Conservation (phyloP, 1,140 invertebrate genomes). For the Aleiodes sp. region DNA sequence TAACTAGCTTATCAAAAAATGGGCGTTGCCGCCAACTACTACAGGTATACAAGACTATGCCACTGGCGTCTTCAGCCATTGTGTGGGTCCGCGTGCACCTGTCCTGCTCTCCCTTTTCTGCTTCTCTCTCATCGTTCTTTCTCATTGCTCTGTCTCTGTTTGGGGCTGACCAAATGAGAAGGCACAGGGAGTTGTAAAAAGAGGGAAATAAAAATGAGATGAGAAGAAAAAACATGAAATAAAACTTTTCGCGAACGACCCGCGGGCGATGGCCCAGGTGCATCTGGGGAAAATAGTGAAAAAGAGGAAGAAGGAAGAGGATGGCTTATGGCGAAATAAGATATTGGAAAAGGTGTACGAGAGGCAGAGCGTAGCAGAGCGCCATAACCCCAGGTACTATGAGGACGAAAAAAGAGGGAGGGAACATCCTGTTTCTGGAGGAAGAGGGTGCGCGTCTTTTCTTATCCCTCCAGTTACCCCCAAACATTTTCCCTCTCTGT, state of each 20-base stretch:
- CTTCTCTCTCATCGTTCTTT: slow-evolving; percentile 24
- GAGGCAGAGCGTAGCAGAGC: slow-evolving; percentile 17
- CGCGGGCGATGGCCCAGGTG: slow-evolving; percentile 21
- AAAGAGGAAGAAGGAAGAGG: slow-evolving; percentile 20
- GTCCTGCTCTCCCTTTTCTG: slow-evolving; percentile 11
- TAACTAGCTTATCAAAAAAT: slow-evolving; percentile 69
- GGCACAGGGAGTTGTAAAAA: slow-evolving; percentile 1
- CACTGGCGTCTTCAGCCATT: slow-evolving; percentile 46
- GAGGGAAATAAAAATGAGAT: slow-evolving; percentile 6
- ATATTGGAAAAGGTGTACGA: slow-evolving; percentile 47
- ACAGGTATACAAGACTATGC: slow-evolving; percentile 49
- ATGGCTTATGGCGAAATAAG: slow-evolving; percentile 54
- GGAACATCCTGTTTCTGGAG: slow-evolving; percentile 12
- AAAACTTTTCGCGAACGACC: neutral
- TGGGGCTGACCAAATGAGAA: slow-evolving; percentile 37
- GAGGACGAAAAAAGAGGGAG: slow-evolving; percentile 31
- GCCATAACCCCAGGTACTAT: slow-evolving; percentile 20
- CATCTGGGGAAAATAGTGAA: slow-evolving; percentile 22
- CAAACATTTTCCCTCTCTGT: slow-evolving; percentile 1
- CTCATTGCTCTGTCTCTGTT: slow-evolving; percentile 20
- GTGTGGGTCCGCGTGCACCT: slow-evolving; percentile 31
- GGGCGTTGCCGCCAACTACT: slow-evolving; percentile 64
- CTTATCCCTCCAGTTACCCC: slow-evolving; percentile 27
- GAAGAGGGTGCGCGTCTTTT: slow-evolving; percentile 19
- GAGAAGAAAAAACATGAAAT: neutral